Percentiles rank a stretch among this genome's conserved stretches.
These are phyloP conservation scores for Antigone vipio DNA, from an alignment of 2,113 vertebrate species.

Conservation along the genomic window DNA sequence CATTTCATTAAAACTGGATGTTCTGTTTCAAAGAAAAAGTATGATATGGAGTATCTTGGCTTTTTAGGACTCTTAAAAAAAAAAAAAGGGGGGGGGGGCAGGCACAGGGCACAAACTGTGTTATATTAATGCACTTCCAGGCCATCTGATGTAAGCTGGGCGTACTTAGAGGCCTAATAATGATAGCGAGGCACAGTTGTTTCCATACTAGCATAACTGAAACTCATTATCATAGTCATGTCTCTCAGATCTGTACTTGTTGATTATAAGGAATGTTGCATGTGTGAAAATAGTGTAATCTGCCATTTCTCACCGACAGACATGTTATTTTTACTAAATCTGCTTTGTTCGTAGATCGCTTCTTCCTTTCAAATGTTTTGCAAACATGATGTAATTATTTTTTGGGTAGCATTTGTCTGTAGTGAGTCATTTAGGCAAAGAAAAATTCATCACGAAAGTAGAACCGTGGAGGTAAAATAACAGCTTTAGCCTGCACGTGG, in stretches of 20 bases:
- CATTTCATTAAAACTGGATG: background rate
- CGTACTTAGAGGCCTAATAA: background rate
- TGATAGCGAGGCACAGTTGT: background rate
- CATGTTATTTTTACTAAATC: background rate
- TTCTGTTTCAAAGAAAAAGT: background rate
- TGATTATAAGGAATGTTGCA: background rate
- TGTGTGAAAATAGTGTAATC: background rate
- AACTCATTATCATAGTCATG: accelerated
- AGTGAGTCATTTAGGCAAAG: background rate
- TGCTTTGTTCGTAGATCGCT: background rate
- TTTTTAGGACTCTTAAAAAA: background rate
- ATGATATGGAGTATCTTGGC: background rate
- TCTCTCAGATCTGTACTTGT: background rate
- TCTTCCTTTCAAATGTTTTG: background rate
- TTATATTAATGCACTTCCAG: background rate
- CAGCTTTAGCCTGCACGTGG: background rate
- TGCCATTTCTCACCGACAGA: background rate
- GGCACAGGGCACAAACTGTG: background rate
- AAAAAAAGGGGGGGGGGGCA: background rate
- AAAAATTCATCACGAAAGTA: background rate
- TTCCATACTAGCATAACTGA: background rate
- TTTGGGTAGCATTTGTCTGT: background rate
- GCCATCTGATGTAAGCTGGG: background rate
- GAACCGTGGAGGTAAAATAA: background rate
- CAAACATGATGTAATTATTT: background rate